Conservation (phyloP, 2,113 vertebrate genomes). For the Sinocyclocheilus rhinocerous region DNA sequence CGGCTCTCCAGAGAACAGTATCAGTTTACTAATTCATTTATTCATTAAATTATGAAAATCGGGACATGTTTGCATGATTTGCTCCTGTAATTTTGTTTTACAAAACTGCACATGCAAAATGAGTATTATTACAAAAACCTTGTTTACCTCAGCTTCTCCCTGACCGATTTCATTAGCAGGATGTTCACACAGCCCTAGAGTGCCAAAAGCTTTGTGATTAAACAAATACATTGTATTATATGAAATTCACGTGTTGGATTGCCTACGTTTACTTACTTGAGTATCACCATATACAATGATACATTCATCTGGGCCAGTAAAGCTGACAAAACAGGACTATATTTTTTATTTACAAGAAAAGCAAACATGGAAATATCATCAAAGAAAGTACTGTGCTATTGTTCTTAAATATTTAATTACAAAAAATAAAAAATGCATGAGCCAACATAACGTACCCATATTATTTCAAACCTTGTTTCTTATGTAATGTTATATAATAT, state of each 20-base stretch:
- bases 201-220: slow-evolving; percentile 51
- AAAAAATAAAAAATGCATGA: not conserved
- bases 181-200: slow-evolving; percentile 81
- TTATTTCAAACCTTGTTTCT: not conserved
- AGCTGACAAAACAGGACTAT: slow-evolving; percentile 62
- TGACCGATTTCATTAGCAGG: slow-evolving; percentile 71
- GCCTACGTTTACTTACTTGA: slow-evolving; percentile 68
- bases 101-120: slow-evolving; percentile 11
- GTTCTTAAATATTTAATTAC: not conserved
- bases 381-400: not conserved
- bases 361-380: not conserved
- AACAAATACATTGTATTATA: slow-evolving; percentile 17
- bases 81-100: slow-evolving; percentile 1
- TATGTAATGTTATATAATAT: not conserved
- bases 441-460: not conserved
- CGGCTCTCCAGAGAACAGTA: slow-evolving; percentile 6
- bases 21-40: slow-evolving; percentile 5
- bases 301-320: slow-evolving; percentile 73
- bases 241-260: slow-evolving; percentile 26
- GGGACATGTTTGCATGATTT: slow-evolving; percentile 1
- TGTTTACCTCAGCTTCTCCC: slow-evolving; percentile 80
- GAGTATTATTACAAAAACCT: slow-evolving; percentile 33
- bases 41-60: slow-evolving; percentile 33
- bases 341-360: slow-evolving; percentile 4
- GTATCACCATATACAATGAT: slow-evolving; percentile 79